These are phyloP conservation scores for Drosophila sucinea DNA, from an alignment of 1,140 invertebrate species.

Conservation along the genomic window DNA sequence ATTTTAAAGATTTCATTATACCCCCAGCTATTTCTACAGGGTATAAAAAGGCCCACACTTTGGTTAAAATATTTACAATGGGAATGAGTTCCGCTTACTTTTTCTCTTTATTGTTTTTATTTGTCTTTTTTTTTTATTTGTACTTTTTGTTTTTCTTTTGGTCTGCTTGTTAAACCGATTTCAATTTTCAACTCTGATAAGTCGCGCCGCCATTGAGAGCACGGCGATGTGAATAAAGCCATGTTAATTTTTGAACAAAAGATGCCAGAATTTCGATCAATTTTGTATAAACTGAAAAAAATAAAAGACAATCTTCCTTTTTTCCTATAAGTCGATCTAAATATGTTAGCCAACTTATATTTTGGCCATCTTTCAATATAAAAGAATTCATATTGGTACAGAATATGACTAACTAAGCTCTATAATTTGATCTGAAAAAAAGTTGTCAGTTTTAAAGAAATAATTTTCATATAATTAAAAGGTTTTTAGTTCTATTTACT, in stretches of 20 bases:
- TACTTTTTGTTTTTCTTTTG: conserved; percentile 25
- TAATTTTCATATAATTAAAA: too few relatives aligned
- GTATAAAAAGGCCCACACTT: conserved; percentile 40
- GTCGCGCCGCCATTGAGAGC: conserved; percentile 16
- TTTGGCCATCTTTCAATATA: too few relatives aligned
- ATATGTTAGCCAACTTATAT: too few relatives aligned
- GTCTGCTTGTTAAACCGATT: conserved; percentile 49
- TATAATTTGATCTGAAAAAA: too few relatives aligned
- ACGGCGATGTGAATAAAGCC: background rate
- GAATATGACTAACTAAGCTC: too few relatives aligned
- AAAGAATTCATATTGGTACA: too few relatives aligned
- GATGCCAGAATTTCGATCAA: background rate
- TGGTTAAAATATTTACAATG: conserved; percentile 43
- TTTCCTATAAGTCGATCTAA: too few relatives aligned
- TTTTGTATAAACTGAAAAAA: too few relatives aligned
- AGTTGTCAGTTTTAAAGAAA: too few relatives aligned
- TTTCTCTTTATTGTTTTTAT: conserved; percentile 17
- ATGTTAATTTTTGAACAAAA: background rate
- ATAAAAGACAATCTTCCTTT: too few relatives aligned
- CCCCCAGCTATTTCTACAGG: background rate
- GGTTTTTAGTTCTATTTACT: too few relatives aligned
- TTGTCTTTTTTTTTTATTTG: conserved; percentile 42
- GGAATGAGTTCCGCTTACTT: conserved; percentile 39
- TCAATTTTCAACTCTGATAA: conserved; percentile 43
- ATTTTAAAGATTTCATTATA: background rate